Evolutionary conservation across 2,888 invertebrate species (phyloP), one percentile per base, ranked within the genome.

Genomic region (Coecobrya sp.): DNA sequence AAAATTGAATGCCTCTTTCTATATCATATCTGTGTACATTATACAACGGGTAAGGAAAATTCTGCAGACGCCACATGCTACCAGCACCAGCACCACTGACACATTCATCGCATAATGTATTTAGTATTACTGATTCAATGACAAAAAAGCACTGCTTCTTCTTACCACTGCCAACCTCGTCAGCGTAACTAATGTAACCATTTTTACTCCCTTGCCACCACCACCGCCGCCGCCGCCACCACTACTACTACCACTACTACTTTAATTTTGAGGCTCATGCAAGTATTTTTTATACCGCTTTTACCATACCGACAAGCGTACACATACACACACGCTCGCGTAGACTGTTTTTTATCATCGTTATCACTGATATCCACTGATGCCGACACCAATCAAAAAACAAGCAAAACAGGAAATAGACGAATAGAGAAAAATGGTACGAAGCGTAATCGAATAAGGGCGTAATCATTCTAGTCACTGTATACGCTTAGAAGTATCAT

Each of bases 51-150:
- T 16, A 89, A 49, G 52, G 82, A 87, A 73, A 86, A 94, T 49
- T 92, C 93, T 93, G 85, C 93, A 90, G 91, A 93, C 91, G 89
- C 93, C 90, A 91, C 86, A 89, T 86, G 86, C 89, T 82, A 70
- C 91, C 86, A 79, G 62, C 45, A 59, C 86, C 81, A 86, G 25
- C 70, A 42, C 30, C 73, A 84, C 68, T 52, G 68, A 70, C 65
- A 86, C 62, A 65, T 73, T 59, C 49, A 76, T 86, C 52, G 70
- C 45, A 25, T 4, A 76, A 45, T 49, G 49, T 49, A 76, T 49
- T 76, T 76, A 76, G 73, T 49, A 49, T 70, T 70, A 13, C 70
- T 10, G n/a, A 81, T 62, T 68, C 52, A 81, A 88, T 36, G 73
- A 89, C 65, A 89, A 45, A 70, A 70, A 82, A 79, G 19, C 19